Evolutionary conservation across 2,797 vertebrate species (phyloP).

Genomic region (Cuculus canorus): DNA sequence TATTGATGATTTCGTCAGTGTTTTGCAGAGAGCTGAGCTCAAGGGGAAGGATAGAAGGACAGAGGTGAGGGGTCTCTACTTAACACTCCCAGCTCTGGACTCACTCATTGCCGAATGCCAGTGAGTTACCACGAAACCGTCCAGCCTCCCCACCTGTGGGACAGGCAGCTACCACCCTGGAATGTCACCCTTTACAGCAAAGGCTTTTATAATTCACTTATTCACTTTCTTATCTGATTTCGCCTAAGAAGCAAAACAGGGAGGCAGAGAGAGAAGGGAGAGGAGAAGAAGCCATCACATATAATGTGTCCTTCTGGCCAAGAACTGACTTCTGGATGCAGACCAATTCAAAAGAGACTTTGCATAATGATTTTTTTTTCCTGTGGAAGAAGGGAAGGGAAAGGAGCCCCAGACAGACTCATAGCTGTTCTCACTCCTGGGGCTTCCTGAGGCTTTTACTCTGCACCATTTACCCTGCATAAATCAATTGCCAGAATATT

Average conservation of each 20-base stretch:
- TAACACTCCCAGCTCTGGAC: neutral
- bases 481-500: conserved; percentile 66
- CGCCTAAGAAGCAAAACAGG: neutral
- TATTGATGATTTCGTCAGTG: accelerated
- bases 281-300: neutral
- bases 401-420: neutral
- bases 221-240: neutral
- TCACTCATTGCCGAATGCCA: accelerated
- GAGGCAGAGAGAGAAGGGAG: neutral
- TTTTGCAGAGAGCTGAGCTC: neutral
- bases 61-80: neutral
- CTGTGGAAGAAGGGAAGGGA: neutral
- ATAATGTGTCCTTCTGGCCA: neutral
- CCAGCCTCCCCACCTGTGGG: neutral
- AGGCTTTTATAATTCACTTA: neutral
- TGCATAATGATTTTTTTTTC: neutral
- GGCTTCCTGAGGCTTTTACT: conserved; percentile 37
- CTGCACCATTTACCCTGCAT: conserved; percentile 57
- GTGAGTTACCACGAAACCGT: accelerated
- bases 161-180: accelerated
- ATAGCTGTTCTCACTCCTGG: neutral
- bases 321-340: neutral
- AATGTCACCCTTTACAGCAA: neutral
- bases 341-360: neutral
- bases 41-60: neutral